Evolutionary conservation across 2,888 invertebrate species (phyloP).

Genomic region (Orthosia gracilis): DNA sequence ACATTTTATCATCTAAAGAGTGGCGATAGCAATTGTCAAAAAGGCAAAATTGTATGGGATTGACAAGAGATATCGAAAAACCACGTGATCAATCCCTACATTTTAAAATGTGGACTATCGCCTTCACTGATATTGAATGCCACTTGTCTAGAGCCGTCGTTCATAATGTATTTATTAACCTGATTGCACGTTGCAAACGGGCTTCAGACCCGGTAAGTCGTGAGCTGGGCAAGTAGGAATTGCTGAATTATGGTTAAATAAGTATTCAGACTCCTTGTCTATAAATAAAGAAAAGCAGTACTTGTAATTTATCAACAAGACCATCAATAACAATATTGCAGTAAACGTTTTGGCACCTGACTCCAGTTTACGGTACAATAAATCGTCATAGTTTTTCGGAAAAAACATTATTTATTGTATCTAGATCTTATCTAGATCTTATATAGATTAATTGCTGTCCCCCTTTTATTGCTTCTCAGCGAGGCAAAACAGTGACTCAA

Average conservation of each 20-base stretch:
- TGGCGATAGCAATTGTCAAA: no score
- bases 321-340: background rate
- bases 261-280: background rate
- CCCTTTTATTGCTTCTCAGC: constrained; percentile 16
- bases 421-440: constrained; percentile 16
- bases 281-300: no score
- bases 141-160: no score
- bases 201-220: no score
- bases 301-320: background rate
- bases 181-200: no score
- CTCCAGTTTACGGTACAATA: constrained; percentile 10
- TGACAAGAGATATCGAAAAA: no score
- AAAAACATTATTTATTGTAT: constrained; percentile 23
- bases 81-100: no score
- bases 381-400: constrained; percentile 24
- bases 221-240: background rate
- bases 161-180: no score
- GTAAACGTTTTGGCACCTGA: constrained; percentile 26
- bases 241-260: background rate
- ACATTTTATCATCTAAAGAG: no score
- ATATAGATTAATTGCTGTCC: constrained; percentile 22
- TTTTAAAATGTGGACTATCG: no score
- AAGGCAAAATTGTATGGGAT: no score
- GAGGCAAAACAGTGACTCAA: constrained; percentile 55
- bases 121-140: no score